phyloP scores from a whole-genome alignment of 2,113 vertebrate genomes.

The Sinocyclocheilus anophthalmus region DNA sequence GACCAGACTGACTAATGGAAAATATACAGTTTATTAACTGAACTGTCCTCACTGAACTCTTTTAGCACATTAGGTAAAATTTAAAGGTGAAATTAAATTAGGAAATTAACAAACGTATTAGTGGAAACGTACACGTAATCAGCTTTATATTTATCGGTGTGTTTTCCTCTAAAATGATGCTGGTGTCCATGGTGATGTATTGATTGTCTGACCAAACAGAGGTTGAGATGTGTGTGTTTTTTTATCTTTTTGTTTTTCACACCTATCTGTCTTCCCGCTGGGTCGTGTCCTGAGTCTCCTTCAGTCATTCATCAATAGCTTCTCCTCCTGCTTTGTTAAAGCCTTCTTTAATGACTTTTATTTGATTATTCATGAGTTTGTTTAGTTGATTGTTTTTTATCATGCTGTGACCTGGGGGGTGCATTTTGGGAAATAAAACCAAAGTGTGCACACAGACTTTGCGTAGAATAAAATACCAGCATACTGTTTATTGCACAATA shows the following conservation, averaged over 20 bases:
- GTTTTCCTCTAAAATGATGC: constrained; percentile 45
- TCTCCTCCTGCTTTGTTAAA: constrained; percentile 60
- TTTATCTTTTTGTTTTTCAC: constrained; percentile 52
- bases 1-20: constrained; percentile 42
- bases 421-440: constrained; percentile 31
- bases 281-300: constrained; percentile 58
- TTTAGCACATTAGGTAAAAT: constrained; percentile 6
- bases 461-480: neutral
- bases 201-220: constrained; percentile 63
- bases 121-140: neutral
- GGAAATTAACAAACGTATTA: constrained; percentile 8
- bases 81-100: neutral
- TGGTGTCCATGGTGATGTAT: constrained; percentile 64
- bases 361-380: constrained; percentile 58
- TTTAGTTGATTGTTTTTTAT: constrained; percentile 54
- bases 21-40: constrained; percentile 41
- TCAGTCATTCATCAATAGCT: constrained; percentile 58
- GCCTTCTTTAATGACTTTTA: constrained; percentile 61
- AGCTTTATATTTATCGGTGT: constrained; percentile 41
- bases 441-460: constrained; percentile 2
- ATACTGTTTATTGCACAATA: neutral
- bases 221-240: constrained; percentile 47
- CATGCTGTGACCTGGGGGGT: constrained; percentile 55
- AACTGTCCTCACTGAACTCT: constrained; percentile 30
- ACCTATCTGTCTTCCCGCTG: constrained; percentile 55